Base-by-base conservation (phyloP, 2,113 vertebrate species). In the Xenotilapia leptura region DNA sequence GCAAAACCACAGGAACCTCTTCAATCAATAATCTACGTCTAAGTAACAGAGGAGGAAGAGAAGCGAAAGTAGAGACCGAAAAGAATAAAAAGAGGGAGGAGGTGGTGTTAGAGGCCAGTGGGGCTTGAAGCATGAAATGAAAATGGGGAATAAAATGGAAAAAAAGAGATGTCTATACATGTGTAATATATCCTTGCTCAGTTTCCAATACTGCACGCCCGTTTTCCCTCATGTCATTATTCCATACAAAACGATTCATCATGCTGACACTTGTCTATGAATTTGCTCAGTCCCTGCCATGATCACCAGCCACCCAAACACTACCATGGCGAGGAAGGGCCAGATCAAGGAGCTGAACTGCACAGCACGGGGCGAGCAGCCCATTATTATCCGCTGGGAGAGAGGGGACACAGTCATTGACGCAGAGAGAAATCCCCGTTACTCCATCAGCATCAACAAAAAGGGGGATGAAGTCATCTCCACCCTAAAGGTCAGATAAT, bases 341-440 rank as follows among this genome's bases (percentile, higher is more conserved):
- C 98, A 99, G 87, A 96, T 97, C 58, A 99, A 99, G 96, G 98
- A 99, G 94, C 95, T 99, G 92, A 99, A 99, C 96, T 99, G 99
- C 96, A 99, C 98, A 0, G 99, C 98, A 0, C 96, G 99, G 2
- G 99, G 99, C 0, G 98, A 99, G 94, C 96, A 98, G 56, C 99
- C 99, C 87, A 99, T 99, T 95, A 99, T 99, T 91, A 99, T 99
- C 94, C 99, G 98, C 94, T 99, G 99, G 99, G 99, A 99, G 95
- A 97, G 99, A 62, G 99, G 98, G 0, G 99, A 99, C 97, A 99
- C 98, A 0, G 98, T 99, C 92, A 99, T 99, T 9, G 98, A 99
- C 83, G 98, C 98, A 0, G 98, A 99, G 95, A 97, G 98, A 12
- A 98, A 98, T 95, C 96, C 97, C 91, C 97, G 98, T 21, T 99